Evolutionary conservation across 2,113 vertebrate genomes (phyloP).

Genomic region (Smithornis capensis): DNA sequence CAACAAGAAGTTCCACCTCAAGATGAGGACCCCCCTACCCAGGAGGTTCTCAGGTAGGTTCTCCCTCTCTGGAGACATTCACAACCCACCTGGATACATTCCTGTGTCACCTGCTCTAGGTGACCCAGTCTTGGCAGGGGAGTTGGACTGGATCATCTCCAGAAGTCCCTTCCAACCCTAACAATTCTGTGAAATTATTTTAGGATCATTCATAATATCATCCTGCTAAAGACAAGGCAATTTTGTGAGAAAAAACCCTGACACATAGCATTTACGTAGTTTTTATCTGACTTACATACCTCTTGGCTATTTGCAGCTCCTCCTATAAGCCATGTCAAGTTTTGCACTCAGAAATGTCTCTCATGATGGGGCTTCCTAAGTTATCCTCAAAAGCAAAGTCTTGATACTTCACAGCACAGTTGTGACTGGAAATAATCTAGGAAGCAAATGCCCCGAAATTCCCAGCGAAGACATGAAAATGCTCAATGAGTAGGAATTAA

Average conservation of each 20-base stretch:
- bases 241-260: neutral
- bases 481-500: neutral
- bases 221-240: neutral
- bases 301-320: neutral
- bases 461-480: neutral
- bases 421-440: constrained; percentile 11
- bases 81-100: neutral
- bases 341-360: neutral
- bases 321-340: neutral
- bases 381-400: neutral
- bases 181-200: neutral
- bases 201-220: neutral
- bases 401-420: neutral
- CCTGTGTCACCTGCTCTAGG: neutral
- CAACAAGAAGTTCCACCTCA: neutral
- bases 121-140: neutral
- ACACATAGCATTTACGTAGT: neutral
- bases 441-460: neutral
- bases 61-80: rapidly evolving
- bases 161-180: neutral
- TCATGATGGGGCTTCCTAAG: neutral
- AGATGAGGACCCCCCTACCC: neutral
- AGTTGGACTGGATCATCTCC: neutral
- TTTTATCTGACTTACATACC: neutral
- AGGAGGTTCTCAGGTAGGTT: too few relatives aligned